Evolutionary conservation across 1,140 invertebrate genomes (phyloP).

Genomic region (Apis florea): DNA sequence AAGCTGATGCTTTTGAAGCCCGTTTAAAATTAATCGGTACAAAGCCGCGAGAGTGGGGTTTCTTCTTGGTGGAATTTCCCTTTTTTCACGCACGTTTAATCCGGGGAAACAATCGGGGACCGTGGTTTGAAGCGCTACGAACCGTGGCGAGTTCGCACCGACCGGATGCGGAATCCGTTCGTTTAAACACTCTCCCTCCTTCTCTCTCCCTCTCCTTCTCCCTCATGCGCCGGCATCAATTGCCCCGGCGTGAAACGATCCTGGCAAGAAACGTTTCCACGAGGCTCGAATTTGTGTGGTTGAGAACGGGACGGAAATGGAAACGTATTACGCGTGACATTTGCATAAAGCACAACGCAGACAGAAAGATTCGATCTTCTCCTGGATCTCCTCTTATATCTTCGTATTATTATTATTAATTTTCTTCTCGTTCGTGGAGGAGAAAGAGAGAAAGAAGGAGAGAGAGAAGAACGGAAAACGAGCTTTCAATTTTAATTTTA

Average conservation of each 20-base stretch:
- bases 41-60: not conserved
- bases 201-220: not conserved
- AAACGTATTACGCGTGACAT: slow-evolving; percentile 26
- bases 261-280: slow-evolving; percentile 17
- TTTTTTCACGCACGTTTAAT: not conserved
- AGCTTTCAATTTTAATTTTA: no score
- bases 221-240: not conserved
- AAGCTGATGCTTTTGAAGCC: not conserved
- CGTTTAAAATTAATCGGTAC: slow-evolving; percentile 15
- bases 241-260: slow-evolving; percentile 28
- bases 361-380: no score
- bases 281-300: not conserved
- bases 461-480: no score
- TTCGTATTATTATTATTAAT: no score
- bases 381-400: no score
- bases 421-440: no score
- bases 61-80: not conserved
- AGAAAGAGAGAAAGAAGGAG: no score
- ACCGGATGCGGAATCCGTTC: not conserved
- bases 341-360: slow-evolving; percentile 20
- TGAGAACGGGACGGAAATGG: slow-evolving; percentile 22
- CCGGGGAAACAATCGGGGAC: slow-evolving; percentile 1
- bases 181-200: slow-evolving; percentile 21
- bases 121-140: not conserved
- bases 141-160: not conserved